A percentile compares a stretch with the other conserved stretches of the same genome.
Conservation (phyloP, 2,113 vertebrate species). For the human region GRCh38 chr6:98657001-98657500, state of each 20-base stretch:
- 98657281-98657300: neutral
- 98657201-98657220: neutral
- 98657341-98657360: neutral
- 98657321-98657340: neutral
- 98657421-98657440: neutral
- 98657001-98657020: constrained; percentile 77
- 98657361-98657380: neutral
- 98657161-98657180: constrained; percentile 30
- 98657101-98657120: constrained; percentile 71
- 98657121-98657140: constrained; percentile 30
- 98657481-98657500: neutral
- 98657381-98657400: neutral
- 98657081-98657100: constrained; percentile 77
- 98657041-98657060: constrained; percentile 65
- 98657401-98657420: neutral
- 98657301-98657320: neutral
- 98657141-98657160: constrained; percentile 56
- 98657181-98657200: neutral
- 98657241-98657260: neutral
- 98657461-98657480: neutral
- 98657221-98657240: constrained; percentile 19
- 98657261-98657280: constrained; percentile 13
- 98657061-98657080: constrained; percentile 73
- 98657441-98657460: neutral
- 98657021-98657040: constrained; percentile 80